Conservation (phyloP, 2,888 invertebrate genomes). For the Cheilosia urbana region DNA sequence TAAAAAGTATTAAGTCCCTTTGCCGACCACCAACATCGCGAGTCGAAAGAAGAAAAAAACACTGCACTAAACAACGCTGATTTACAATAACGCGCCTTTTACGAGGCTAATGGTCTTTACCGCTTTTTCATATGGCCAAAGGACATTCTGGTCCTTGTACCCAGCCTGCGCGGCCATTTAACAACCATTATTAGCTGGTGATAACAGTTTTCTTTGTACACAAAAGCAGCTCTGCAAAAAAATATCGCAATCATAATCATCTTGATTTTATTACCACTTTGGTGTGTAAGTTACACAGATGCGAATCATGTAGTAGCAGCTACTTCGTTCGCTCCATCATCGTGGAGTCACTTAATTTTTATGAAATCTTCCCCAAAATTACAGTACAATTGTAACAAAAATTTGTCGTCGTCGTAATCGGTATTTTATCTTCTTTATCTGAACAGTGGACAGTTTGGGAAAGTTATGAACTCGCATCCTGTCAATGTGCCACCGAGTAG, state of each 20-base stretch:
- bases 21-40: background rate
- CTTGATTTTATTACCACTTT: slow-evolving; percentile 28
- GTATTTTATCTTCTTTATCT: background rate
- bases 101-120: slow-evolving; percentile 18
- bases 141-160: slow-evolving; percentile 19
- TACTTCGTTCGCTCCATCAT: background rate
- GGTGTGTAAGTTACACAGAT: slow-evolving; percentile 13
- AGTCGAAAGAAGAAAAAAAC: background rate
- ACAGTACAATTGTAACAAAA: background rate
- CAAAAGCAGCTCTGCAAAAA: background rate
- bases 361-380: slow-evolving; percentile 23
- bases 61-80: slow-evolving; percentile 18
- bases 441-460: background rate
- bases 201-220: slow-evolving; percentile 18
- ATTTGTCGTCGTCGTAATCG: background rate
- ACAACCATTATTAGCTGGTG: slow-evolving; percentile 34
- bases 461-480: slow-evolving; percentile 1
- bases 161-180: slow-evolving; percentile 18
- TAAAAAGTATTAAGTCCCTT: slow-evolving; percentile 8
- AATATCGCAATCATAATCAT: slow-evolving; percentile 2
- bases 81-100: slow-evolving; percentile 40
- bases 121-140: slow-evolving; percentile 24
- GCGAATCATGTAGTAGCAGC: slow-evolving; percentile 8
- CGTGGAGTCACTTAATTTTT: slow-evolving; percentile 38
- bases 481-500: background rate